Base-by-base conservation (phyloP, 2,888 invertebrate genomes). In the Tuberolachnus salignus region DNA sequence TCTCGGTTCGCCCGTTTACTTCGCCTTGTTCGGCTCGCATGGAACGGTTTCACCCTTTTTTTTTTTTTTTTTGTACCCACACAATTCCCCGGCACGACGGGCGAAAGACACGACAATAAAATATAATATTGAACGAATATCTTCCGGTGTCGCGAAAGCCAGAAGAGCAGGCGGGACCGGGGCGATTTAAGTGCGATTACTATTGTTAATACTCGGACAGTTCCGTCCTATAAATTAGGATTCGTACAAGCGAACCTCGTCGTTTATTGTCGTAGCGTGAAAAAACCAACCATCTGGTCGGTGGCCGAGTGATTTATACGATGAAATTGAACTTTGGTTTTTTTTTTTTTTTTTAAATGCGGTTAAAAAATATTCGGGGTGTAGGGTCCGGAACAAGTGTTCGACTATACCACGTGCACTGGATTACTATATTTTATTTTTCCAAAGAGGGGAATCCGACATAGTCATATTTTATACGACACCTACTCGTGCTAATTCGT, bases 161-260 rank as follows among this genome's bases (percentile, higher is more conserved):
- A 16, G 49, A 34, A 16, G 49, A 34, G 11, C 34, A 19, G 61
- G 26, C 26, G 6, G 34, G 59, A 9, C 11, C 19, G 55, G 59
- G 57, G 59, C 1, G 34, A 66, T 55, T 66, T 75, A 26, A 53
- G 57, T 46, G 44, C 55, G 49, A 75, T 75, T 67, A 61, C 49
- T 34, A 26, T 23, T 19, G 1, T 34, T n/a, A n/a, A n/a, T 2
- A 44, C n/a, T 23, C 14, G 23, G 67, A 49, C 49, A 19, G 55
- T 49, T 75, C 46, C 10, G 11, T 1, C 21, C 57, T 19, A 75
- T 75, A 75, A 75, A 75, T 75, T 57, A 75, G 75, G 75, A 67
- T 67, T 67, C 6, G 34, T 67, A 67, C 59, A 75, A 67, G 49
- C 49, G 75, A 67, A 49, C 34, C 10, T 46, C n/a, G 34, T 46